phyloP scores from a whole-genome alignment of 2,888 invertebrate species.

The Polydrusus cervinus region DNA sequence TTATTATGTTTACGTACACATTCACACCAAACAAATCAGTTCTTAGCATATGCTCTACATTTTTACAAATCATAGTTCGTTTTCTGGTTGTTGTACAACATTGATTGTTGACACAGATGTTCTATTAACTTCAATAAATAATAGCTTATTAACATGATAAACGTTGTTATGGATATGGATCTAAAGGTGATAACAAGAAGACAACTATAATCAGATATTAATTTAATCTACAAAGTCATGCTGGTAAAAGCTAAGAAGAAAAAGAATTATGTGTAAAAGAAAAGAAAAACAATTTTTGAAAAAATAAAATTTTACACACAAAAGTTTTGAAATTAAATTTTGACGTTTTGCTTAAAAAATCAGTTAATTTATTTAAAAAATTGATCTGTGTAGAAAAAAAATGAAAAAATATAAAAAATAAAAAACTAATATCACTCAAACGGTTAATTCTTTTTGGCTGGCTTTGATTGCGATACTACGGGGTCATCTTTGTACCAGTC shows the following conservation, averaged over 20 bases:
- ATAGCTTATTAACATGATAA: background rate
- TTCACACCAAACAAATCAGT: conserved; percentile 40
- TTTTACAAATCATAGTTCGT: background rate
- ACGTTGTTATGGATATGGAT: background rate
- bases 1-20: conserved; percentile 34
- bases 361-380: background rate
- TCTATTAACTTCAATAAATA: conserved; percentile 8
- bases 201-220: background rate
- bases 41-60: conserved; percentile 24
- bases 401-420: conserved; percentile 11
- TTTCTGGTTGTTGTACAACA: conserved; percentile 7
- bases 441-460: conserved; percentile 60
- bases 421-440: conserved; percentile 42
- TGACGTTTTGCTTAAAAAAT: conserved; percentile 11
- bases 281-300: background rate
- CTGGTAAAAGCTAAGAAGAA: background rate
- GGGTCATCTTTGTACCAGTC: conserved; percentile 93
- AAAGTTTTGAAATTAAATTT: background rate
- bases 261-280: background rate
- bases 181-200: background rate
- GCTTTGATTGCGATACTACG: conserved; percentile 73
- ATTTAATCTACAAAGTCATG: background rate
- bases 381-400: background rate
- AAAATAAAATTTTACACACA: background rate
- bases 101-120: background rate